Conservation (phyloP, 2,888 invertebrate genomes). For the Ophraella communa region DNA sequence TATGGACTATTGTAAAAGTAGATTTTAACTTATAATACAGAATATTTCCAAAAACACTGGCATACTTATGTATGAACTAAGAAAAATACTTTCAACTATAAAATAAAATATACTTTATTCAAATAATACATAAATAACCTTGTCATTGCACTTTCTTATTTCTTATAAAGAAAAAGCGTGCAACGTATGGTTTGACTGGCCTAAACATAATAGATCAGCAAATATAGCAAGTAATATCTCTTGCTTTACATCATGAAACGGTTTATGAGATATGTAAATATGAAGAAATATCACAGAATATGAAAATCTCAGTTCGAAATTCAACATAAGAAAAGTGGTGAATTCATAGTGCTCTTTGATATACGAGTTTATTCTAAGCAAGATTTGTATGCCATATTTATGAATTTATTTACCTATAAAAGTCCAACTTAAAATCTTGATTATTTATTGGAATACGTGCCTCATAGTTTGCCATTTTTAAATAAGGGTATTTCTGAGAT, state of each 20-base stretch:
- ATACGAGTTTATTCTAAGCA: slow-evolving; percentile 47
- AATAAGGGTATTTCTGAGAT: not conserved
- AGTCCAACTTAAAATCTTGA: not conserved
- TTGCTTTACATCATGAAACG: slow-evolving; percentile 50
- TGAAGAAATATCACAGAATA: slow-evolving; percentile 55
- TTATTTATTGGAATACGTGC: not conserved
- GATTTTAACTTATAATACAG: not conserved
- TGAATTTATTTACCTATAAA: slow-evolving; percentile 4
- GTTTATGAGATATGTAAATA: slow-evolving; percentile 59
- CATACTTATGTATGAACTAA: too few species aligned
- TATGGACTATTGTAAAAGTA: too few species aligned
- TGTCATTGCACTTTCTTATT: too few species aligned
- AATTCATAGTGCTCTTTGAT: slow-evolving; percentile 53
- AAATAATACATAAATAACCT: too few species aligned
- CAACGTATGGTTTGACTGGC: not conserved
- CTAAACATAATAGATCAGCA: slow-evolving; percentile 40
- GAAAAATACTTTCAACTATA: too few species aligned
- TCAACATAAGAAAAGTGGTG: slow-evolving; percentile 49
- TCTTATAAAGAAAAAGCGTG: too few species aligned
- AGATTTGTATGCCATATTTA: slow-evolving; percentile 38
- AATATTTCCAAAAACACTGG: not conserved
- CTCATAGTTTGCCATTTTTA: not conserved
- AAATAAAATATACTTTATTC: too few species aligned
- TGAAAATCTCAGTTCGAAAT: slow-evolving; percentile 56
- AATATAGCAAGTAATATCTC: slow-evolving; percentile 53